These are phyloP conservation scores for Pycnomerus fuliginosus DNA, from an alignment of 2,888 invertebrate species.

Conservation along the genomic window DNA sequence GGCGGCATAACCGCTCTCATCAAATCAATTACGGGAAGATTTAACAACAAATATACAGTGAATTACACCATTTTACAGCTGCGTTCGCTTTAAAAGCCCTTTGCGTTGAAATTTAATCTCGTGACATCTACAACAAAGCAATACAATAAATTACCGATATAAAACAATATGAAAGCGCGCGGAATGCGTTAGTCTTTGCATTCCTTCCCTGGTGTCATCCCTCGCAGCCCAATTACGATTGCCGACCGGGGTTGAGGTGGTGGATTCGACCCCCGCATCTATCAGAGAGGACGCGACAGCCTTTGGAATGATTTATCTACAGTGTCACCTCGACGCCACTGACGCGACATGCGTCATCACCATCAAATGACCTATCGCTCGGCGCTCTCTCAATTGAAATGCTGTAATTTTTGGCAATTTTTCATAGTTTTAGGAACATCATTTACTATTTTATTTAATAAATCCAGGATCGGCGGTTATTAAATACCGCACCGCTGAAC, in stretches of 20 bases:
- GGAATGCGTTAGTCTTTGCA: constrained; percentile 51
- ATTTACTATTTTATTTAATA: constrained; percentile 39
- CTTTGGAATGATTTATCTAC: constrained; percentile 43
- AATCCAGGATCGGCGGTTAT: constrained; percentile 33
- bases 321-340: constrained; percentile 42
- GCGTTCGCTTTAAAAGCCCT: constrained; percentile 34
- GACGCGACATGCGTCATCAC: constrained; percentile 47
- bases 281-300: constrained; percentile 43
- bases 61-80: constrained; percentile 40
- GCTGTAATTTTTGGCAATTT: constrained; percentile 33
- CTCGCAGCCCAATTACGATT: constrained; percentile 21
- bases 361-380: constrained; percentile 45
- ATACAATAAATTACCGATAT: constrained; percentile 54
- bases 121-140: constrained; percentile 50
- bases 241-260: constrained; percentile 6
- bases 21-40: constrained; percentile 46
- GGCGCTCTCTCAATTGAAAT: constrained; percentile 46
- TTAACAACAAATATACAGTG: constrained; percentile 45
- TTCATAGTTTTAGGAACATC: no score
- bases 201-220: constrained; percentile 47
- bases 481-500: constrained; percentile 19
- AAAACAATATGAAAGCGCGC: constrained; percentile 52
- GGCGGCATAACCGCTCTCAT: constrained; percentile 38
- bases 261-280: constrained; percentile 34
- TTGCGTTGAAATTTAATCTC: constrained; percentile 47